Evolutionary conservation across 2,113 vertebrate genomes (phyloP), one percentile per base, ranked within the genome.

Genomic region (Caranx ignobilis): DNA sequence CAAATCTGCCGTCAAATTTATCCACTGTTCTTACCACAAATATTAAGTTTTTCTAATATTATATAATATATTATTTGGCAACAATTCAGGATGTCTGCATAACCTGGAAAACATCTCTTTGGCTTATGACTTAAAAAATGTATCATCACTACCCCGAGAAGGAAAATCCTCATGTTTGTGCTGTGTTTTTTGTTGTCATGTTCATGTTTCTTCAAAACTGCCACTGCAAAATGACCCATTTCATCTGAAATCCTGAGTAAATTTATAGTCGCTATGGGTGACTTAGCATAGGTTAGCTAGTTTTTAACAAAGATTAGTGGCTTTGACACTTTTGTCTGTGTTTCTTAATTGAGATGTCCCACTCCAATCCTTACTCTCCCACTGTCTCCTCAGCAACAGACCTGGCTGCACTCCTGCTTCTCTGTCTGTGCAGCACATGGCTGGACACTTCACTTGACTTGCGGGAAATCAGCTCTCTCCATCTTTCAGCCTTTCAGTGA

Each of bases 401-500:
- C 16, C 2, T 35, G 6, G 35, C n/a, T 13, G 13, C 37, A 13
- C 61, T 8, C 19, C 39, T 4, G 5, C 48, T 57, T 71, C 31
- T 37, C 18, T 48, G 21, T 48, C 18, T 35, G 31, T 32, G 2
- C 54, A 59, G 63, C 50, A 69, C 48, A 32, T 31, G 21, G 35
- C 37, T 3, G 3, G n/a, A 41, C 34, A 34, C 45, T 10, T 65
- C 57, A 63, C 64, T 70, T 48, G 21, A 65, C 21, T 77, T 32
- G 77, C 32, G 26, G 43, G 41, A 56, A 41, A 75, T 41, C 37
- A 0, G 21, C 37, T 47, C 56, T 13, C 19, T 0, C 5, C 8
- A 32, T 63, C 68, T 70, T 54, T 77, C 62, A 16, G 26, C 26
- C 0, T 59, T 71, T 62, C 41, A 15, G 31, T 32, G 52, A 84